These are phyloP conservation scores for Diploptera punctata DNA, from an alignment of 2,888 invertebrate genomes.

Conservation along the genomic window DNA sequence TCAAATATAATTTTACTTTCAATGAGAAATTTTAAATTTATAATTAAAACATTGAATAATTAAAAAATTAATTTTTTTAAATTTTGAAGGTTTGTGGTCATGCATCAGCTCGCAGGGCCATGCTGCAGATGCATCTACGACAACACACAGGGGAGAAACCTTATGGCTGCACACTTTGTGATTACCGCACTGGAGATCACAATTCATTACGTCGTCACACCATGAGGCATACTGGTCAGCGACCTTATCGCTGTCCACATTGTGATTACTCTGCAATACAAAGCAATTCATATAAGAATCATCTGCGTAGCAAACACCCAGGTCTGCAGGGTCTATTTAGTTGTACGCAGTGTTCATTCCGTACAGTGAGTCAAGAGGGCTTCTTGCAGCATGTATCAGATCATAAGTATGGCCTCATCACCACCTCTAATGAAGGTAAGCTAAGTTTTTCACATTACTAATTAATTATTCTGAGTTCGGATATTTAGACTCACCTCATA, in stretches of 20 bases:
- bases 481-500: too few relatives aligned
- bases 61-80: too few relatives aligned
- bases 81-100: conserved; percentile 73
- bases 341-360: conserved; percentile 62
- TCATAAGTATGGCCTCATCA: conserved; percentile 61
- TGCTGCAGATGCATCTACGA: conserved; percentile 72
- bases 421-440: conserved; percentile 19
- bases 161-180: conserved; percentile 71
- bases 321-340: conserved; percentile 57
- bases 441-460: background rate
- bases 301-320: conserved; percentile 63
- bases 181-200: conserved; percentile 75
- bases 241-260: conserved; percentile 68
- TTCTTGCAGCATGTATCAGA: conserved; percentile 62
- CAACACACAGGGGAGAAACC: conserved; percentile 83
- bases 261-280: conserved; percentile 75
- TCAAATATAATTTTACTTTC: too few relatives aligned
- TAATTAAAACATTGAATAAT: too few relatives aligned
- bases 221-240: conserved; percentile 64
- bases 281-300: conserved; percentile 69
- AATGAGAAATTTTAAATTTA: too few relatives aligned
- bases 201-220: conserved; percentile 72
- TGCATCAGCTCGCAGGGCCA: conserved; percentile 72
- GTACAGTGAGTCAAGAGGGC: conserved; percentile 63
- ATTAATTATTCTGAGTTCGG: too few relatives aligned